Evolutionary conservation across 1,140 invertebrate genomes (phyloP), one percentile per base, ranked within the genome.

Genomic region (Schlechtendalia chinensis): DNA sequence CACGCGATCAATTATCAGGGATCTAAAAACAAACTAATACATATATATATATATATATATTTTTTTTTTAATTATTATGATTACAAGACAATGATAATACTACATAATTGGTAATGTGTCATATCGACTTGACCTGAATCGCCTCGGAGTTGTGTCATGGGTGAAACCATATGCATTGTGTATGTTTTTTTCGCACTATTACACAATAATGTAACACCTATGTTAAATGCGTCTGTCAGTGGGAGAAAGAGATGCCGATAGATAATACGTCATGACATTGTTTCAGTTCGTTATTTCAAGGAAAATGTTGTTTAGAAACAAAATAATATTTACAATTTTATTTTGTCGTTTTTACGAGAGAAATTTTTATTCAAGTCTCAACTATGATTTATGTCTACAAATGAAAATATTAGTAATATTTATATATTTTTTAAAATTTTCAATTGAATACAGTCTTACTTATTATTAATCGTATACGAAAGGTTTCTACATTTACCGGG

Each of bases 61-160:
- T n/a, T n/a, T n/a, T n/a, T 69, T 50, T 69, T 50, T 24, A 50
- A 69, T 69, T 50, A 50, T 69, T 50, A 69, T 69, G n/a, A 50
- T 69, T 27, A 69, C 14, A 17, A 47, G 32, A 69, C n/a, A 47
- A 69, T 47, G n/a, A 69, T 69, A 27, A 0, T 17, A 50, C 39
- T 47, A 27, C 47, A 22, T 24, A 69, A 69, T 69, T 53, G 47
- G 17, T 72, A 72, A 19, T 61, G 24, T 63, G 50, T 5, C 56
- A 47, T 29, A 63, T 45, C 16, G 29, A 79, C 75, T 79, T 79
- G 75, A 79, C 75, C 75, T 4, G 75, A 79, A 50, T 59, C n/a
- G n/a, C 39, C 11, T 27, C 10, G 6, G 45, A 59, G 56, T 79
- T 79, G 75, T 79, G 75, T 79, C 75, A 79, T 27, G n/a, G 56